phyloP scores from a whole-genome alignment of 2,888 invertebrate species.

The Bombylius discolor region DNA sequence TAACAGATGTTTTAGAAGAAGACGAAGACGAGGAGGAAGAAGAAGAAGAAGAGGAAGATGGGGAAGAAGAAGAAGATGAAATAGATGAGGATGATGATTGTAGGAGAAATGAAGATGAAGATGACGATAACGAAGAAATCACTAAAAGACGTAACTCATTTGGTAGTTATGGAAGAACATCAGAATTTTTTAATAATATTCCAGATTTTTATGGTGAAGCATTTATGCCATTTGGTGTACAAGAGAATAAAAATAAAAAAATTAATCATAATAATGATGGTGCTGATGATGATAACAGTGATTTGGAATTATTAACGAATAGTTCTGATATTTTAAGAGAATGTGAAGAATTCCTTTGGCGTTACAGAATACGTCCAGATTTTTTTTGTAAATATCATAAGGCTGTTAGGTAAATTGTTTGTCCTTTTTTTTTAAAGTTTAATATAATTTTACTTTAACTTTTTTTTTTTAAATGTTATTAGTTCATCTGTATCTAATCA shows the following conservation, averaged over 20 bases:
- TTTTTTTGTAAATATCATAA: conserved; percentile 61
- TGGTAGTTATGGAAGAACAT: conserved; percentile 23
- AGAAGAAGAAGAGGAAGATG: not conserved
- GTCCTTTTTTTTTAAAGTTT: conserved; percentile 1
- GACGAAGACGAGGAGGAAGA: not conserved
- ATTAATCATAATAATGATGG: not conserved
- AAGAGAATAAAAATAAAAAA: conserved; percentile 4
- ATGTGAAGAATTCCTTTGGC: conserved; percentile 49
- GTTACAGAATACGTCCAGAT: conserved; percentile 57
- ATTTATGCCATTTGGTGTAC: conserved; percentile 17
- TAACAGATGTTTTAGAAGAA: not conserved
- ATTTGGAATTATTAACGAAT: conserved; percentile 15
- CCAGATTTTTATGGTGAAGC: conserved; percentile 26
- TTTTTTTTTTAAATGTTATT: not conserved
- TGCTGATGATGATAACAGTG: conserved; percentile 2
- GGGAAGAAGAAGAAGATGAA: not conserved
- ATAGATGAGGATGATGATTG: not conserved
- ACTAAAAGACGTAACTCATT: not conserved
- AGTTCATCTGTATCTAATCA: conserved; percentile 15
- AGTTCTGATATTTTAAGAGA: conserved; percentile 34
- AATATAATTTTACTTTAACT: not conserved
- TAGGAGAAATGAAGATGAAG: not conserved
- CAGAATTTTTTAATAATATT: conserved; percentile 30
- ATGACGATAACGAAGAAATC: not conserved
- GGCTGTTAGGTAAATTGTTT: conserved; percentile 36